These are phyloP conservation scores for Pungitius pungitius DNA, from an alignment of 2,113 vertebrate genomes.

Conservation along the genomic window DNA sequence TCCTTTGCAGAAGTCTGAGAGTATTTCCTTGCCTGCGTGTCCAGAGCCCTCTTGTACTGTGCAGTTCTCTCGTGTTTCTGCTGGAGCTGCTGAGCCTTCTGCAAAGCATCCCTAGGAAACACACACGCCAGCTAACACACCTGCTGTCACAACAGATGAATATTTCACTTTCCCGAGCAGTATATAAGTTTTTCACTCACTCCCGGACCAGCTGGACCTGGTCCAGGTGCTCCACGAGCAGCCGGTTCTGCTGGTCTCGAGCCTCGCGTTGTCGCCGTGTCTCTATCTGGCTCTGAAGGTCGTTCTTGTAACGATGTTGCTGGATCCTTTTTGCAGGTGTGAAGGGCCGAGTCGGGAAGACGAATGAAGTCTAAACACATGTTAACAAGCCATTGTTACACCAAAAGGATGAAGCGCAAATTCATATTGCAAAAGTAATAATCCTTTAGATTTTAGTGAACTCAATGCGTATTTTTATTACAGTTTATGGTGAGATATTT, in stretches of 20 bases:
- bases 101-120: slow-evolving; percentile 74
- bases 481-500: background rate
- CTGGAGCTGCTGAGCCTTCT: slow-evolving; percentile 76
- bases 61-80: slow-evolving; percentile 75
- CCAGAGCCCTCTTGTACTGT: slow-evolving; percentile 80
- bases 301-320: slow-evolving; percentile 75
- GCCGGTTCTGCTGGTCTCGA: slow-evolving; percentile 69
- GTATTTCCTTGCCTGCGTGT: slow-evolving; percentile 78
- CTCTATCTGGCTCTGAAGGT: slow-evolving; percentile 78
- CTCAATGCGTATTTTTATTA: background rate
- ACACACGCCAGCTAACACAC: slow-evolving; percentile 20
- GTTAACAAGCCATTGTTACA: background rate
- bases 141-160: background rate
- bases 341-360: slow-evolving; percentile 80
- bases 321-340: slow-evolving; percentile 74
- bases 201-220: slow-evolving; percentile 82
- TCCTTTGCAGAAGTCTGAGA: background rate
- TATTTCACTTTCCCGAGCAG: background rate
- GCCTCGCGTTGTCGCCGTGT: slow-evolving; percentile 56
- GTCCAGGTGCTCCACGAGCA: slow-evolving; percentile 75
- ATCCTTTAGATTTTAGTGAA: background rate
- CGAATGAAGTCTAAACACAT: slow-evolving; percentile 77
- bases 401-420: background rate
- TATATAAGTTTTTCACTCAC: slow-evolving; percentile 73
- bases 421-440: background rate